These are phyloP conservation scores for Helostoma temminkii DNA, from an alignment of 2,797 vertebrate species.

Conservation along the genomic window DNA sequence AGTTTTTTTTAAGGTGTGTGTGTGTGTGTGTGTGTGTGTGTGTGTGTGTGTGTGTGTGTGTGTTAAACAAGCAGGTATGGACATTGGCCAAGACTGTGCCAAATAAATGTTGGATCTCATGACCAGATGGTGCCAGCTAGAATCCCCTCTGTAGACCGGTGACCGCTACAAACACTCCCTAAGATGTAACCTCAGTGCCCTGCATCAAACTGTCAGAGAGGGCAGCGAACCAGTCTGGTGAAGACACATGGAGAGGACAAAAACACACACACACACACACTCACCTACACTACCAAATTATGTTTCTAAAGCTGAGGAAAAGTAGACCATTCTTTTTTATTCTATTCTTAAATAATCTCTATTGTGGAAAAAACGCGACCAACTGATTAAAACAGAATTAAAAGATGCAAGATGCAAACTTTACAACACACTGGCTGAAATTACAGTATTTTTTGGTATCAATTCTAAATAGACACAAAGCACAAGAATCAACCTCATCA, in stretches of 20 bases:
- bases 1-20: slow-evolving; percentile 16
- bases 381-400: not conserved
- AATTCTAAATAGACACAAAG: no score
- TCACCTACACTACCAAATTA: slow-evolving; percentile 8
- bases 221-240: slow-evolving; percentile 40
- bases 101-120: slow-evolving; percentile 72
- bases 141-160: slow-evolving; percentile 77
- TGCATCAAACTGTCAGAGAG: slow-evolving; percentile 75
- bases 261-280: slow-evolving; percentile 27
- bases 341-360: not conserved
- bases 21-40: slow-evolving; percentile 40
- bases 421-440: no score
- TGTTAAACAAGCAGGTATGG: slow-evolving; percentile 70
- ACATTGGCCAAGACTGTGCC: slow-evolving; percentile 79
- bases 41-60: slow-evolving; percentile 45
- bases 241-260: slow-evolving; percentile 40
- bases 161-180: slow-evolving; percentile 81
- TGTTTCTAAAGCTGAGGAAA: slow-evolving; percentile 5
- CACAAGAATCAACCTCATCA: no score
- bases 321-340: not conserved
- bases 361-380: not conserved
- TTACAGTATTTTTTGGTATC: no score
- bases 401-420: not conserved
- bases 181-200: slow-evolving; percentile 73
- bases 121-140: slow-evolving; percentile 86